Percentiles rank a stretch among this genome's conserved stretches.
Evolutionary conservation across 2,113 vertebrate species (phyloP).

Genomic region (Zosterops pallidus): DNA sequence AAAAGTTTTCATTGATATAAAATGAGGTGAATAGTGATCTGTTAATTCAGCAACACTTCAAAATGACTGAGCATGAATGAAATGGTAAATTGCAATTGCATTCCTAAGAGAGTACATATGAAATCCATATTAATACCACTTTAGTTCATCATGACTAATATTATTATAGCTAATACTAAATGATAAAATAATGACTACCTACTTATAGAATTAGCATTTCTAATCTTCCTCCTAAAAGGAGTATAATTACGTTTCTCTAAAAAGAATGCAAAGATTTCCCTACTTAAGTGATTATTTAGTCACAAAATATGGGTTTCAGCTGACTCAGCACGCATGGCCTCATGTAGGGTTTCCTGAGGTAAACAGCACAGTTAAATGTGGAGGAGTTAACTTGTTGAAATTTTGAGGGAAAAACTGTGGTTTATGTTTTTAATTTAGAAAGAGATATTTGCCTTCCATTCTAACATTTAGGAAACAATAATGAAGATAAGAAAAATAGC

Average conservation of each 20-base stretch:
- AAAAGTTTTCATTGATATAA: conserved; percentile 17
- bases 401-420: not conserved
- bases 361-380: not conserved
- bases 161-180: conserved; percentile 73
- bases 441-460: not conserved
- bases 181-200: conserved; percentile 71
- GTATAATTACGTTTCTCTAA: conserved; percentile 6
- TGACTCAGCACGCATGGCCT: not conserved
- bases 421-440: not conserved
- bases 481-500: not conserved
- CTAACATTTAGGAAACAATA: not conserved
- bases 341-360: not conserved
- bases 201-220: conserved; percentile 62
- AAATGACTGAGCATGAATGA: conserved; percentile 74
- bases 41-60: conserved; percentile 72
- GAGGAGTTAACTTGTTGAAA: not conserved
- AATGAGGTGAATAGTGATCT: conserved; percentile 66
- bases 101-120: conserved; percentile 65
- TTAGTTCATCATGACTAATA: conserved; percentile 73
- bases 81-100: conserved; percentile 71
- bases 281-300: conserved; percentile 3
- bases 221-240: conserved; percentile 37
- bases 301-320: not conserved
- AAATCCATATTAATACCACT: conserved; percentile 69
- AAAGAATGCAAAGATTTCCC: conserved; percentile 22